Evolutionary conservation across 2,888 invertebrate genomes (phyloP).

Genomic region (Nebria brevicollis): DNA sequence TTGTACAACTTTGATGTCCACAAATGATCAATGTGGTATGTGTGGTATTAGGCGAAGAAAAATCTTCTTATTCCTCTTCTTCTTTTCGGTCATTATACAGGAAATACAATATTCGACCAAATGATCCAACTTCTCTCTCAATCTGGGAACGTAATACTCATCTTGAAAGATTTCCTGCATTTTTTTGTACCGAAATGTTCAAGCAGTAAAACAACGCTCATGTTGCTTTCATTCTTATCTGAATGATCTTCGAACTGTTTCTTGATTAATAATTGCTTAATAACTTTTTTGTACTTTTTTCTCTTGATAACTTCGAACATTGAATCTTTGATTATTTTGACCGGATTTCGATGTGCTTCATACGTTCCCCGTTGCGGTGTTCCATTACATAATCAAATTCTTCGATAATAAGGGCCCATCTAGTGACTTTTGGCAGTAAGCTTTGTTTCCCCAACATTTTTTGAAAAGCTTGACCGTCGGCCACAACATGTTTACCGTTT

Average conservation of each 20-base stretch:
- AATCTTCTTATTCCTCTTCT: slow-evolving; percentile 35
- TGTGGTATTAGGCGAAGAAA: slow-evolving; percentile 29
- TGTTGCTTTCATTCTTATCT: too few species aligned
- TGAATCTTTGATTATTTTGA: slow-evolving; percentile 42
- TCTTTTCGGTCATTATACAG: slow-evolving; percentile 46
- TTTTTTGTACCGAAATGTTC: too few species aligned
- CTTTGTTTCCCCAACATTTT: slow-evolving; percentile 36
- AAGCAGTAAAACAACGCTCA: too few species aligned
- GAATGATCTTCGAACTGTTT: too few species aligned
- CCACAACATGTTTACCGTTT: slow-evolving; percentile 6
- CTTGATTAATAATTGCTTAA: too few species aligned
- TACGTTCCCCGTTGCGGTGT: slow-evolving; percentile 41
- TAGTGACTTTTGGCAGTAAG: slow-evolving; percentile 28
- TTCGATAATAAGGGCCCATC: slow-evolving; percentile 29
- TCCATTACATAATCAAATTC: slow-evolving; percentile 47
- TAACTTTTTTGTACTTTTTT: too few species aligned
- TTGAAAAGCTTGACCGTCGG: slow-evolving; percentile 42
- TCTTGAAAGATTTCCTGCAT: slow-evolving; percentile 27
- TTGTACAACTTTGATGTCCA: slow-evolving; percentile 22
- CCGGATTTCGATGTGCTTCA: slow-evolving; percentile 41
- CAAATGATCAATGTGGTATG: slow-evolving; percentile 46
- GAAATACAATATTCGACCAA: slow-evolving; percentile 41
- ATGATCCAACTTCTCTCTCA: slow-evolving; percentile 45
- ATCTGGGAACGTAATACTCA: slow-evolving; percentile 45
- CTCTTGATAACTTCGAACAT: slow-evolving; percentile 14